phyloP scores from a whole-genome alignment of 2,888 invertebrate species.

The Atethmia centrago region DNA sequence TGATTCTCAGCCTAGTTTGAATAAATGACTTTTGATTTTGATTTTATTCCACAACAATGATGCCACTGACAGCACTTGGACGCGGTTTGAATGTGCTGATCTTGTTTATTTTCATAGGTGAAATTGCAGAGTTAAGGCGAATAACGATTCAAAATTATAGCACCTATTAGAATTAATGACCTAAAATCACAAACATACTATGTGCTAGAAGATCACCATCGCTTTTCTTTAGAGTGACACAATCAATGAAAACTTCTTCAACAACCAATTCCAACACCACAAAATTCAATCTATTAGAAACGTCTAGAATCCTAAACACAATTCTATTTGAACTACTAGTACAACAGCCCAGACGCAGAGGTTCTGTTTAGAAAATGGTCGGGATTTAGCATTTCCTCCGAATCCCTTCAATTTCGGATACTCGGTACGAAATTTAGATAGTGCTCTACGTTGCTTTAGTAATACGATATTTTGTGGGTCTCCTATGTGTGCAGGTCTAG shows the following conservation, averaged over 20 bases:
- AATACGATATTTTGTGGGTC: conserved; percentile 39
- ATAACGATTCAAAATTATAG: not conserved
- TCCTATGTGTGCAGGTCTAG: not conserved
- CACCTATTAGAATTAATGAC: not conserved
- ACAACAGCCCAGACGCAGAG: conserved; percentile 66
- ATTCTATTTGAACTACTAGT: conserved; percentile 54
- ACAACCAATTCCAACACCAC: not conserved
- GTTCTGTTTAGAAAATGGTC: conserved; percentile 75
- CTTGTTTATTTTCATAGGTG: no score
- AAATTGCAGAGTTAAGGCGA: no score
- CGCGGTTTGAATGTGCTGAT: no score
- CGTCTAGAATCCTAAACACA: not conserved
- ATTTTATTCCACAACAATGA: no score
- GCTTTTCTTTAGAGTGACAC: not conserved
- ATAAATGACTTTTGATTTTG: no score
- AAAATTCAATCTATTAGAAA: not conserved
- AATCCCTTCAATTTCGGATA: conserved; percentile 57
- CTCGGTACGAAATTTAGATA: conserved; percentile 49
- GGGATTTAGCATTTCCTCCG: conserved; percentile 72
- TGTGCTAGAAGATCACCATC: not conserved
- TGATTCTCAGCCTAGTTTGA: no score
- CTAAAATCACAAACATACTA: not conserved
- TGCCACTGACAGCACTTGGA: no score
- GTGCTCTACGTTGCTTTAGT: conserved; percentile 26
- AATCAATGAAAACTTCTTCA: not conserved